Evolutionary conservation across 1,140 invertebrate species (phyloP).

Genomic region (Macrobrachium rosenbergii): DNA sequence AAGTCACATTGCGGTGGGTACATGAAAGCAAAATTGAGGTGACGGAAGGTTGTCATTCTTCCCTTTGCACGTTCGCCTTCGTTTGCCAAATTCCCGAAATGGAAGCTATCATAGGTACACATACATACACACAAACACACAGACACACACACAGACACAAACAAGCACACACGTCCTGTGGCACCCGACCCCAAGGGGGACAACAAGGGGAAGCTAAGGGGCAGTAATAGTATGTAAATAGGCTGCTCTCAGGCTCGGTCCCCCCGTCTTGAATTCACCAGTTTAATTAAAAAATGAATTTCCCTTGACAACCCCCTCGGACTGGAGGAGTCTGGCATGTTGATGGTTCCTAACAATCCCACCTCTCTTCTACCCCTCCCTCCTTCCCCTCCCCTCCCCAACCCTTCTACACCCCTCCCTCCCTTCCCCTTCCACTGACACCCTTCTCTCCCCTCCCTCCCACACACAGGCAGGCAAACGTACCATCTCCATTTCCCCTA

Average conservation of each 20-base stretch:
- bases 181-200: conserved; percentile 3
- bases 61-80: not conserved
- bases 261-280: conserved; percentile 47
- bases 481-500: not conserved
- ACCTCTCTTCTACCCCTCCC: not conserved
- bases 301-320: conserved; percentile 22
- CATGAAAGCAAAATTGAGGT: no score
- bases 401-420: not conserved
- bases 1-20: no score
- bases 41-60: not conserved
- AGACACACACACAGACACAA: conserved; percentile 30
- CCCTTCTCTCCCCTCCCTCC: not conserved
- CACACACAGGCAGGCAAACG: not conserved
- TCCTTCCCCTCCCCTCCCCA: not conserved
- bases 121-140: conserved; percentile 23
- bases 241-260: conserved; percentile 18
- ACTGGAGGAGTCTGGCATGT: not conserved
- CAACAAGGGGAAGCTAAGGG: conserved; percentile 21
- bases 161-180: not conserved
- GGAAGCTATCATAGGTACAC: conserved; percentile 10
- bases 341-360: not conserved
- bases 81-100: not conserved
- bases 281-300: conserved; percentile 59
- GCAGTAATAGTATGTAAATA: conserved; percentile 57
- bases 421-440: not conserved